Base-by-base conservation (phyloP, 1,140 invertebrate species). In the Akabosia matsudoensis region DNA sequence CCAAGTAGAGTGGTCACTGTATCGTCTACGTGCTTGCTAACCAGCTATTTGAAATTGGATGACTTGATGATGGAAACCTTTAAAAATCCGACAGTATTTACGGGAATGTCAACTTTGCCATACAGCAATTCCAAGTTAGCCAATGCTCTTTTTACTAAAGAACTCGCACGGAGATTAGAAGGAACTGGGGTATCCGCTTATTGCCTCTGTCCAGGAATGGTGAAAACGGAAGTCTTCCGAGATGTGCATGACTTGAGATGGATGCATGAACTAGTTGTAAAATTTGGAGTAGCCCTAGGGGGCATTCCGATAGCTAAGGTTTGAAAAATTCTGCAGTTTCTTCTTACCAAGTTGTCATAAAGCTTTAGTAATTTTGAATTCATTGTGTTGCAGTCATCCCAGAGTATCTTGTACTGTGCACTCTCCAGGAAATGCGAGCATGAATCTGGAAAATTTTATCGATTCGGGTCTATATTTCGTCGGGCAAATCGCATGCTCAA, bases 201-300 rank as follows among this genome's bases (percentile, higher is more conserved):
- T 80, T 82, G 84, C 61, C 80, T 86, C 16, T 86, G 87, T 76
- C 88, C 88, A 30, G 88, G 88, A 1, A 83, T 88, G 54, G 85
- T 85, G 16, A 84, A 85, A 61, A 87, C 87, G 7, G 84, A 85
- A 3, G 83, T 88, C 2, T 84, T 85, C n/a, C 82, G 87, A 33
- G 81, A 87, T 78, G 77, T 81, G 0, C 52, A 81, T 28, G 79
- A 82, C n/a, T 22, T n/a, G n/a, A n/a, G n/a, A n/a, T 82, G 78
- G 16, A 64, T 82, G 33, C 16, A n/a, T 70, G 28, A 76, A 76
- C n/a, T 82, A 79, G 31, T 76, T 81, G 37, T 37, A 16, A 73
- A 54, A 45, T 16, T 73, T 33, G 13, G 30, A 10, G 30, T 75
- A 0, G 71, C 51, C 10, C 33, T 33, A 14, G 22, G 73, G 45